Evolutionary conservation across 2,888 invertebrate species (phyloP), one percentile per base, ranked within the genome.

Genomic region (Ichneumon xanthorius): DNA sequence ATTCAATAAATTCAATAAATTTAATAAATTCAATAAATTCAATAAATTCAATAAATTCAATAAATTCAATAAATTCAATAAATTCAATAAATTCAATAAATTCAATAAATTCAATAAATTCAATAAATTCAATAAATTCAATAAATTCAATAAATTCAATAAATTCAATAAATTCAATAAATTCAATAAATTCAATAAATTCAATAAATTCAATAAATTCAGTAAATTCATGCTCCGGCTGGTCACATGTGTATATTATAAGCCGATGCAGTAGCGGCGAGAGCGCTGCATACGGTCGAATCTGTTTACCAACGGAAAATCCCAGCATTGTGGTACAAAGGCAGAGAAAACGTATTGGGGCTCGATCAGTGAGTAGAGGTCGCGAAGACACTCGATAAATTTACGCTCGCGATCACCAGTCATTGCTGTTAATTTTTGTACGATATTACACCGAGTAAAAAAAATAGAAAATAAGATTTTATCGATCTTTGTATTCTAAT

Each of bases 231-330:
- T 40, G 5, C 9, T 2, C 4, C 33, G 16, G 16, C n/a, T 7
- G 4, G 16, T 33, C 33, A 16, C 33, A n/a, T 14, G 63, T 33
- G 63, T 30, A n/a, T 33, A 33, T n/a, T 37, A 58, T 7, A 22
- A 58, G 4, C 26, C 22, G 19, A 22, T 58, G 58, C 7, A 58
- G 2, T 11, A 22, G 11, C 55, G 19, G 1, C 26, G 22, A 26
- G 26, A 58, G 19, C 55, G 5, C 22, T 58, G 55, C 33, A 30
- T 16, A n/a, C 45, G 45, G 16, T n/a, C 6, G 22, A 40, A 22
- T 73, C n/a, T 73, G 40, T 73, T 61, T 73, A 73, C 61, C 45
- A 73, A 58, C 14, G 73, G 73, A 73, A 73, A 63, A 63, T 33
- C 30, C 63, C 22, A 63, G 4, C 63, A 14, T 63, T 37, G 37